A percentile compares a stretch with the other conserved stretches of the same genome.
These are phyloP conservation scores for Lucifuga dentata DNA, from an alignment of 2,113 vertebrate species.

Conservation along the genomic window DNA sequence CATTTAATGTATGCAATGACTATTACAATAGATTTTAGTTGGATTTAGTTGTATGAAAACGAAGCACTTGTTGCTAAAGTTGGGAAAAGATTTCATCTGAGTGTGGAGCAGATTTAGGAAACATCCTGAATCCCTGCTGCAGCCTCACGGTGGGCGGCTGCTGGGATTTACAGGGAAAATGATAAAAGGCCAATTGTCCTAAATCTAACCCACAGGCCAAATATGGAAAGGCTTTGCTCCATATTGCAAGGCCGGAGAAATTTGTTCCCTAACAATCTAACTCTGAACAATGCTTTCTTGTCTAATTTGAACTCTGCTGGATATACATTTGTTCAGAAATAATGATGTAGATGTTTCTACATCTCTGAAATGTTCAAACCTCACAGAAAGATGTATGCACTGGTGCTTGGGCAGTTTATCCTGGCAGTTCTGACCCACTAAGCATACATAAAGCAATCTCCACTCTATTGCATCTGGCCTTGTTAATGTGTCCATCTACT, in stretches of 20 bases:
- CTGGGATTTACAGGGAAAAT: slow-evolving; percentile 37
- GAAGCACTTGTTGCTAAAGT: slow-evolving; percentile 57
- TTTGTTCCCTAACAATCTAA: slow-evolving; percentile 39
- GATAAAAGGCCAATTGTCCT: slow-evolving; percentile 69
- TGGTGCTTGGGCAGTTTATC: not conserved
- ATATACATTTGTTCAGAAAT: not conserved
- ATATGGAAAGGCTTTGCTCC: slow-evolving; percentile 31
- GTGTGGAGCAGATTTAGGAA: slow-evolving; percentile 24
- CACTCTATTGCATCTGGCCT: not conserved
- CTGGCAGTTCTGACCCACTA: not conserved
- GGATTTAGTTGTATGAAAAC: slow-evolving; percentile 12
- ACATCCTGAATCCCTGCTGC: slow-evolving; percentile 56
- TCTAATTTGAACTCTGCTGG: slow-evolving; percentile 19
- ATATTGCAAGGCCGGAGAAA: slow-evolving; percentile 36
- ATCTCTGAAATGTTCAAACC: not conserved
- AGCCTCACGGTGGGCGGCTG: slow-evolving; percentile 43
- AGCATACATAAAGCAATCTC: slow-evolving; percentile 4
- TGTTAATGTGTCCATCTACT: slow-evolving; percentile 13
- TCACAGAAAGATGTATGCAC: not conserved
- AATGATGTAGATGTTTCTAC: not conserved
- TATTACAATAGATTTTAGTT: too few species aligned
- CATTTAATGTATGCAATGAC: too few species aligned
- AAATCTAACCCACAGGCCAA: slow-evolving; percentile 27
- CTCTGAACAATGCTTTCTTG: slow-evolving; percentile 43
- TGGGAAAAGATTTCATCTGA: not conserved